Evolutionary conservation across 1,140 invertebrate species (phyloP).

Genomic region (Lepidurus couesii): DNA sequence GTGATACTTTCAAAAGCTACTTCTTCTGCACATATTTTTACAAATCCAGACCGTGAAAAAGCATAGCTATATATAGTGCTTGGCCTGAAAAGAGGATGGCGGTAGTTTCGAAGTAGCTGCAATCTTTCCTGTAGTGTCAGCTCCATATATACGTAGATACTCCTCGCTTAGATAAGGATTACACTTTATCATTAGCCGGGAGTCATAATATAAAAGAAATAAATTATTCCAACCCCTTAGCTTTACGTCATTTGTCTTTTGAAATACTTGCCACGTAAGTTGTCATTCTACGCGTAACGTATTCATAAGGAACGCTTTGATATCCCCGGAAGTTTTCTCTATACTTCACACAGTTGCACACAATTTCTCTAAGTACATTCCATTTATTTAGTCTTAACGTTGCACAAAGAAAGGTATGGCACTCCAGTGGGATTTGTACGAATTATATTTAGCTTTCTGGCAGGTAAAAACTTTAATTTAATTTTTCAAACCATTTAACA

Average conservation of each 20-base stretch:
- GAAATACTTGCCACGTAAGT: background rate
- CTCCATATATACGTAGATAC: no score
- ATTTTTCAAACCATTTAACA: background rate
- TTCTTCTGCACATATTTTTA: no score
- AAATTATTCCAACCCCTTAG: background rate
- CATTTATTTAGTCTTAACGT: background rate
- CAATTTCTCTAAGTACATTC: background rate
- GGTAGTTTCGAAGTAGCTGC: no score
- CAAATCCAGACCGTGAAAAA: no score
- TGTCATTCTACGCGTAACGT: background rate
- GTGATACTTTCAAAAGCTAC: no score
- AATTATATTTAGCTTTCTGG: slow-evolving; percentile 46
- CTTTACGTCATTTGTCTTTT: background rate
- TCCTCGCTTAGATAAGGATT: no score
- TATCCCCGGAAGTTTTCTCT: background rate
- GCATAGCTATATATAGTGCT: no score
- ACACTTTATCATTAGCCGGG: no score
- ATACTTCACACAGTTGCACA: background rate
- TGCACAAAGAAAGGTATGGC: background rate
- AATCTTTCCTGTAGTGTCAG: no score
- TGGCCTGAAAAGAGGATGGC: no score
- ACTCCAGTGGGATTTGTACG: slow-evolving; percentile 45
- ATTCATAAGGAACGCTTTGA: background rate
- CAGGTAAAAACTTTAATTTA: slow-evolving; percentile 41
- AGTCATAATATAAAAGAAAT: background rate